Evolutionary conservation across 2,113 vertebrate genomes (phyloP).

Genomic region (Zootoca vivipara): DNA sequence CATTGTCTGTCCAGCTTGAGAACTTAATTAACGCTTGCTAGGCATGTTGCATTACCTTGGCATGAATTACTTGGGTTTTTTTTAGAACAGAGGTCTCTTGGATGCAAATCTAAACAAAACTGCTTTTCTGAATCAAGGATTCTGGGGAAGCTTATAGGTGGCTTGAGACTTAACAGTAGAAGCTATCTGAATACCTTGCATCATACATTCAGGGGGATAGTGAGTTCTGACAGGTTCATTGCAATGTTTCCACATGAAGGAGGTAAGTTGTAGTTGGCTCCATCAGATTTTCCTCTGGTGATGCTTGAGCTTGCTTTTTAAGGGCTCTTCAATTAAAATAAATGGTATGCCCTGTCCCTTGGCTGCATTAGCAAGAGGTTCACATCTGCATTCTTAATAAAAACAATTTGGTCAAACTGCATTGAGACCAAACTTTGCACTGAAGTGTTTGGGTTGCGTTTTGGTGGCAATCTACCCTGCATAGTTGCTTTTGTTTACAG

Average conservation of each 20-base stretch:
- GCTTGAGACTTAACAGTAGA: background rate
- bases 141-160: background rate
- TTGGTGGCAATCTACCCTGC: background rate
- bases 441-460: background rate
- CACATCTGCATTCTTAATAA: background rate
- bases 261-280: background rate
- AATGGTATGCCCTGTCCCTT: background rate
- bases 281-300: background rate
- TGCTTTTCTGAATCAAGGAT: background rate
- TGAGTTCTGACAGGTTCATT: background rate
- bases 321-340: background rate
- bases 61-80: background rate
- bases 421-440: background rate
- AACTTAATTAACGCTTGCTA: background rate
- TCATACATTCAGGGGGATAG: background rate
- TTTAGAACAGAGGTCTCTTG: background rate
- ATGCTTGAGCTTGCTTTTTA: background rate
- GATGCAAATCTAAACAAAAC: background rate
- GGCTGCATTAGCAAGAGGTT: background rate
- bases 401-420: background rate
- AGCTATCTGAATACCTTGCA: background rate
- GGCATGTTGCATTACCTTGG: background rate
- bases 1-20: background rate
- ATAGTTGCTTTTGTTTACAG: background rate
- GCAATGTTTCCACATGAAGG: background rate